These are phyloP conservation scores for Torymus aiolomorphi DNA, from an alignment of 2,888 invertebrate species.

Conservation along the genomic window DNA sequence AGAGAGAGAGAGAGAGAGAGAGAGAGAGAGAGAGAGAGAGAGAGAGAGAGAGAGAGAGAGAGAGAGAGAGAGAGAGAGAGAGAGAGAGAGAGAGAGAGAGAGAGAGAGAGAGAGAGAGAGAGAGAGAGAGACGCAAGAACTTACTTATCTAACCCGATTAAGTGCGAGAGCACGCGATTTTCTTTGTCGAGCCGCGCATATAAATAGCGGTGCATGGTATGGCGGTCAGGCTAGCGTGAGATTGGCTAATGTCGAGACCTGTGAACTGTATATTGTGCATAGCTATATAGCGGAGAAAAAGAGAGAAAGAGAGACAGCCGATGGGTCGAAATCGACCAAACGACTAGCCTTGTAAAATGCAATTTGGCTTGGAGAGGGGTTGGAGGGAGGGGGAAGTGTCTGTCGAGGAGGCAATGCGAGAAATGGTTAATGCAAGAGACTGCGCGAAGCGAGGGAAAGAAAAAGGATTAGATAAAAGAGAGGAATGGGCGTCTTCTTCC, in stretches of 20 bases:
- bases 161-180: conserved; percentile 16
- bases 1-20: too few relatives aligned
- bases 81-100: too few relatives aligned
- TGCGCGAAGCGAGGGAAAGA: background rate
- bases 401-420: background rate
- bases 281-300: too few relatives aligned
- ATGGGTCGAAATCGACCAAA: conserved; percentile 27
- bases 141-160: conserved; percentile 26
- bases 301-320: background rate
- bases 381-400: background rate
- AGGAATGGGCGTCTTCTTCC: background rate
- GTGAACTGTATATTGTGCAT: too few relatives aligned
- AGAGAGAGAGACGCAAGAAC: background rate
- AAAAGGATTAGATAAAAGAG: background rate
- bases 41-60: too few relatives aligned
- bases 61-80: too few relatives aligned
- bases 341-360: conserved; percentile 29
- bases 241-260: background rate
- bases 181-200: background rate
- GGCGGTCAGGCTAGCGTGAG: conserved; percentile 11
- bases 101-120: background rate
- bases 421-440: background rate
- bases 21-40: too few relatives aligned
- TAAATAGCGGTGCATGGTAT: background rate
- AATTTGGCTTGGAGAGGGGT: conserved; percentile 11